Percentiles rank a stretch among this genome's conserved stretches.
Evolutionary conservation across 2,888 invertebrate species (phyloP).

Genomic region (Megastigmus dorsalis): DNA sequence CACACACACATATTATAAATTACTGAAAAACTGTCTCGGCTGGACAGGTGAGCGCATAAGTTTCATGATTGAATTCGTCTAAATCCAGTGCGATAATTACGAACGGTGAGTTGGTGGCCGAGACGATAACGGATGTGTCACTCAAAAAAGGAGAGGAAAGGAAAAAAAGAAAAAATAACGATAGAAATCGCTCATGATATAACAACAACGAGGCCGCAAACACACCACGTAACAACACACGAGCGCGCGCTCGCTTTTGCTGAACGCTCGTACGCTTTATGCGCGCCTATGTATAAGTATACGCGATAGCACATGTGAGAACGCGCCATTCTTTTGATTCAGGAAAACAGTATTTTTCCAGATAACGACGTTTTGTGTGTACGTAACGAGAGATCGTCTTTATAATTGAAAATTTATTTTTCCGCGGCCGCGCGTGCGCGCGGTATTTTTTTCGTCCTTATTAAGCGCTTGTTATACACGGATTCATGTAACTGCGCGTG

Average conservation of each 20-base stretch:
- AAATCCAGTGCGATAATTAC: slow-evolving; percentile 13
- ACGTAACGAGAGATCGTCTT: slow-evolving; percentile 41
- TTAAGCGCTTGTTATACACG: background rate
- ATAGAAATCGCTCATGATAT: slow-evolving; percentile 52
- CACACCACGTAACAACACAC: slow-evolving; percentile 38
- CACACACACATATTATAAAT: too few relatives aligned
- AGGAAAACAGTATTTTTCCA: slow-evolving; percentile 52
- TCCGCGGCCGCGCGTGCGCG: background rate
- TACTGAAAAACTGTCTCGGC: background rate
- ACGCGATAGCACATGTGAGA: background rate
- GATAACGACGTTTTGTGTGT: slow-evolving; percentile 44
- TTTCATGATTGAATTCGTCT: background rate
- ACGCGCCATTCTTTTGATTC: slow-evolving; percentile 22
- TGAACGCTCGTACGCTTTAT: background rate
- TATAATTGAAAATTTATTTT: slow-evolving; percentile 31
- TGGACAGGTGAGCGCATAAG: too few relatives aligned
- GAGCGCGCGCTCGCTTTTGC: slow-evolving; percentile 14
- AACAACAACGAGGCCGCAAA: slow-evolving; percentile 38
- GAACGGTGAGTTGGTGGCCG: background rate
- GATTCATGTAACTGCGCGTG: too few relatives aligned
- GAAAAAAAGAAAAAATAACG: slow-evolving; percentile 15
- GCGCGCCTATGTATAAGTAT: background rate
- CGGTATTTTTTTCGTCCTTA: background rate
- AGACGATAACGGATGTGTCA: slow-evolving; percentile 32
- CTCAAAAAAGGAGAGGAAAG: slow-evolving; percentile 5